Evolutionary conservation across 2,888 invertebrate species (phyloP), one percentile per base, ranked within the genome.

Genomic region (Trichogramma evanescens): DNA sequence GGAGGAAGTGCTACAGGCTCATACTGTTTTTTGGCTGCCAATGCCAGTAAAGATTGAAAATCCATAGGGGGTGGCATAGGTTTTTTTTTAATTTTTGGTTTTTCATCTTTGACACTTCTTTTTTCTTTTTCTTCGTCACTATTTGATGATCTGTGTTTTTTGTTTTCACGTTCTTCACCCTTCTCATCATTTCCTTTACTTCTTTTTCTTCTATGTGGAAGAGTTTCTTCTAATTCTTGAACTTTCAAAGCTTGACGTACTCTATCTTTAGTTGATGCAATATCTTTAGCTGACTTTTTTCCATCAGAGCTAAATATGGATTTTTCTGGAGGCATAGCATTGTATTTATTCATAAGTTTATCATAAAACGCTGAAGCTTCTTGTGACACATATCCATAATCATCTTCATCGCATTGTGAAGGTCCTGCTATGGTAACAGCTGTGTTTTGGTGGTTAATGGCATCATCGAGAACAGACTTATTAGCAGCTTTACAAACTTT

Each of bases 401-500:
- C 93, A 79, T 94, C 94, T 73, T 92, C 91, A 70, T 93, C 93
- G 0, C 91, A 89, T 71, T 92, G 91, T 1, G 87, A 85, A 0
- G 87, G 86, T 0, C 90, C 81, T 54, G 85, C 83, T 44, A 86
- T 77, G 0, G 90, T 89, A 4, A 89, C 84, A 4, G 89, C 88
- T 9, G 90, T 89, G 68, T 91, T 86, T 42, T 88, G 85, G 67
- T 83, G 82, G 71, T 91, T 89, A 39, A 88, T 80, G 1, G 92
- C 92, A 82, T 93, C 93, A 50, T 86, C 88, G 65, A 93, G 79
- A 2, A 89, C 93, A 4, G 93, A 88, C 73, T 93, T 92, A 74
- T 92, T 93, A 0, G 93, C 93, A 5, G 93, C 90, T 78, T 93
- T 94, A 6, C 92, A 92, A 0, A 91, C 86, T 79, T 92, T 93